Base-by-base conservation (phyloP, 1,140 invertebrate genomes). In the Drosophila subpulchrella region DNA sequence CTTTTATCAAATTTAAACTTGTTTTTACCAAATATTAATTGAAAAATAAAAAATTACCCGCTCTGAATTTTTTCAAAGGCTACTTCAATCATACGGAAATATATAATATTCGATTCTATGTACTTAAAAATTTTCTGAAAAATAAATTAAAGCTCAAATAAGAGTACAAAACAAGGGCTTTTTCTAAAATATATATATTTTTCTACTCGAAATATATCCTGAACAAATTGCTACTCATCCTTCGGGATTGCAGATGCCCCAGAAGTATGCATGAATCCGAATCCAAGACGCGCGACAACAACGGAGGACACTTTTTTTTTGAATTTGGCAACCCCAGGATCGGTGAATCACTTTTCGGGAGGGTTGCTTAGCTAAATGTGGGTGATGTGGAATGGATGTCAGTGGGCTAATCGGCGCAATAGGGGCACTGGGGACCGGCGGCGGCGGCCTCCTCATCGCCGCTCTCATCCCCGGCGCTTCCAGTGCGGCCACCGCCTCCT, bases 371-470 rank as follows among this genome's bases (percentile, higher is more conserved):
- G 36, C 8, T 38, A 20, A 11, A 12, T 39, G 3, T 38, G 36
- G 27, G 6, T 11, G 2, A 34, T 51, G 20, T 50, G 42, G 12
- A 34, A 13, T 10, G 17, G 11, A 46, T 47, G 24, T 27, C 11
- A 4, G 10, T 24, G 30, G 17, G 15, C 15, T 57, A 59, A 2
- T 72, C 56, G 3, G 38, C 0, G 24, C 83, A 82, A 12, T 82
- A 79, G 0, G 15, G 10, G 27, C 82, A 86, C 1, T 27, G 20
- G 0, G 65, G 53, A 20, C 48, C 57, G 24, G 39, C 27, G 1
- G 27, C 44, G 1, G 32, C 24, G 6, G 51, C 32, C 24, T 8
- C 15, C 4, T 61, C 75, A 8, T 63, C 68, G 0, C 24, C 27
- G 38, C 36, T 59, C 6, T 70, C 73, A 7, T 51, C 62, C 3